These are phyloP conservation scores for Pterostichus madidus DNA, from an alignment of 2,888 invertebrate species.

Conservation along the genomic window DNA sequence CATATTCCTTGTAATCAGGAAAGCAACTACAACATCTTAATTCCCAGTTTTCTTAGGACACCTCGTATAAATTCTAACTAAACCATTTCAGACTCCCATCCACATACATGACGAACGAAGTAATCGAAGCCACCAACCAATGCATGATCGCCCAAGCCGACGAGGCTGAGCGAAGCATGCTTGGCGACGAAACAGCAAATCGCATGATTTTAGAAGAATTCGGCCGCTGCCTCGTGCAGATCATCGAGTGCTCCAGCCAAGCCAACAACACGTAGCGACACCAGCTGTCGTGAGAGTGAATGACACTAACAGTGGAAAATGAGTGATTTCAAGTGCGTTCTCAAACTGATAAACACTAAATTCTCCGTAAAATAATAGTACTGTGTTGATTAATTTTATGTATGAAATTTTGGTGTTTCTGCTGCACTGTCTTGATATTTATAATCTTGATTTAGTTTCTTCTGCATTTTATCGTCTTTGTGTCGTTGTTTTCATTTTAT, in stretches of 20 bases:
- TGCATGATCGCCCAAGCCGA: conserved; percentile 97
- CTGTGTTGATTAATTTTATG: too few relatives aligned
- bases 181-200: conserved; percentile 83
- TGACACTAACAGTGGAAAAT: too few relatives aligned
- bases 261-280: not conserved
- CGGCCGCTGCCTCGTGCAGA: conserved; percentile 95
- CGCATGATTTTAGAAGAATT: conserved; percentile 94
- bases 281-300: too few relatives aligned
- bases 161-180: conserved; percentile 84
- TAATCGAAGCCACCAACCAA: conserved; percentile 97
- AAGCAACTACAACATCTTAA: too few relatives aligned
- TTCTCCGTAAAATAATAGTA: too few relatives aligned
- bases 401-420: too few relatives aligned
- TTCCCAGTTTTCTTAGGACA: not conserved
- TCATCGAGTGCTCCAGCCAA: conserved; percentile 84
- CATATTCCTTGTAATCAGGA: too few relatives aligned
- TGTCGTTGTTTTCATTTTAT: conserved; percentile 18
- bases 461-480: conserved; percentile 38
- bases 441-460: too few relatives aligned
- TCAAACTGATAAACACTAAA: too few relatives aligned
- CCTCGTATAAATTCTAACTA: not conserved
- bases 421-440: too few relatives aligned
- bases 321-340: too few relatives aligned
- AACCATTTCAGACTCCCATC: conserved; percentile 79
- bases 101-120: conserved; percentile 95